These are phyloP conservation scores for Callipepla squamata DNA, from an alignment of 2,113 vertebrate species.

Conservation along the genomic window DNA sequence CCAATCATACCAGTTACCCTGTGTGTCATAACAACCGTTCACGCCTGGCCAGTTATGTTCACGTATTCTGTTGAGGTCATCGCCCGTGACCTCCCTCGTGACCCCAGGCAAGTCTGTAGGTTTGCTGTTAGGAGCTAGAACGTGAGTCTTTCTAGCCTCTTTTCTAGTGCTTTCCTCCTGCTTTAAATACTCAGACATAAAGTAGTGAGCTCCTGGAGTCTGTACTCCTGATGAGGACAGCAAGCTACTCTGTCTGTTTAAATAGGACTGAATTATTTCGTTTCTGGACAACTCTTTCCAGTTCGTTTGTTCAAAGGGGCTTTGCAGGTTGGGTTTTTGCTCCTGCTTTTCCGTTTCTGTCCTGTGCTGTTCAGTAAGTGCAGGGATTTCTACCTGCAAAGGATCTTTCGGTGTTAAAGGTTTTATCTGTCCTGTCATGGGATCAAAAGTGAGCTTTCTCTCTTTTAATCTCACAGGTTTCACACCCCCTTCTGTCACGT, in stretches of 20 bases:
- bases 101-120: constrained; percentile 86
- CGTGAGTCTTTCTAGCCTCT: constrained; percentile 81
- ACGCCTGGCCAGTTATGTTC: constrained; percentile 89
- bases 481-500: constrained; percentile 78
- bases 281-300: constrained; percentile 93
- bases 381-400: constrained; percentile 75
- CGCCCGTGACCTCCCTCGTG: constrained; percentile 80
- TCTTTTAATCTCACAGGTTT: constrained; percentile 93
- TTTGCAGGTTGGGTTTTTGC: constrained; percentile 80
- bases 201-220: constrained; percentile 85
- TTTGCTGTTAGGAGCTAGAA: constrained; percentile 79
- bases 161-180: constrained; percentile 84
- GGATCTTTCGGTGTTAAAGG: constrained; percentile 84
- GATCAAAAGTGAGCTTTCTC: constrained; percentile 90
- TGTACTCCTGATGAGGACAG: constrained; percentile 87
- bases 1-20: constrained; percentile 96
- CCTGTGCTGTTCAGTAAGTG: constrained; percentile 79
- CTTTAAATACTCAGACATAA: constrained; percentile 89
- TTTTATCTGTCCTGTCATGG: constrained; percentile 91
- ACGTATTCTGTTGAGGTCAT: constrained; percentile 87
- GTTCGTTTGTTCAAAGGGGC: constrained; percentile 91
- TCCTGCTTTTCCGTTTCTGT: constrained; percentile 84
- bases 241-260: constrained; percentile 91
- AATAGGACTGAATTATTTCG: constrained; percentile 93
- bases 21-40: constrained; percentile 94